Evolutionary conservation across 2,888 invertebrate genomes (phyloP).

Genomic region (Habrosyne pyritoides): DNA sequence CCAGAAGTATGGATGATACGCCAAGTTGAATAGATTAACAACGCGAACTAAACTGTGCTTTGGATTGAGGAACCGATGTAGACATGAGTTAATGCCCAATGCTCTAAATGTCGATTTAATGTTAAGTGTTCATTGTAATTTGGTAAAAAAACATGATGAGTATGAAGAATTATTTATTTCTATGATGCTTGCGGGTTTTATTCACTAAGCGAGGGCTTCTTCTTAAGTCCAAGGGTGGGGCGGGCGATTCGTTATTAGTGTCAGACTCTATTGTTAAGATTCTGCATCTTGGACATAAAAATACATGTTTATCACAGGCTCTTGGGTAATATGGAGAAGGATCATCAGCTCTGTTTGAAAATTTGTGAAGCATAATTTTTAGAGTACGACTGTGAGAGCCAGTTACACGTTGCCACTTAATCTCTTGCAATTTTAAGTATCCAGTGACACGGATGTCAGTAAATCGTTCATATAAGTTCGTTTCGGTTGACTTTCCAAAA

Average conservation of each 20-base stretch:
- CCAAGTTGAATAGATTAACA: constrained; percentile 1
- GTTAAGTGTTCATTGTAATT: background rate
- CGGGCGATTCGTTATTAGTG: background rate
- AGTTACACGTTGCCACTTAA: constrained; percentile 41
- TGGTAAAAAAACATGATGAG: no score
- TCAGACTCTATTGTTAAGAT: background rate
- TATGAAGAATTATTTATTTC: background rate
- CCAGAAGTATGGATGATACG: constrained; percentile 6
- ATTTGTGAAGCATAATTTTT: constrained; percentile 31
- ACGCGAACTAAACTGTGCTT: background rate
- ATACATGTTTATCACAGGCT: constrained; percentile 9
- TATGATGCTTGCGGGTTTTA: background rate
- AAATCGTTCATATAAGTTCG: constrained; percentile 38
- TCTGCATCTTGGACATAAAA: background rate
- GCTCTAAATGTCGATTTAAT: background rate
- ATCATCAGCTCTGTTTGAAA: constrained; percentile 25
- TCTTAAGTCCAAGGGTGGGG: background rate
- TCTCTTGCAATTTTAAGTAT: constrained; percentile 45
- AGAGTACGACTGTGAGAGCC: constrained; percentile 24
- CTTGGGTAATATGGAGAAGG: constrained; percentile 35
- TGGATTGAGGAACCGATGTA: background rate
- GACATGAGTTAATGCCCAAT: background rate
- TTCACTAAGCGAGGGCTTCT: constrained; percentile 18
- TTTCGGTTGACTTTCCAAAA: constrained; percentile 28
- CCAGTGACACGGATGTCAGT: constrained; percentile 46